A percentile compares a stretch with the other conserved stretches of the same genome.
phyloP scores from a whole-genome alignment of 2,797 vertebrate species.

The Sebastes matsubarae region DNA sequence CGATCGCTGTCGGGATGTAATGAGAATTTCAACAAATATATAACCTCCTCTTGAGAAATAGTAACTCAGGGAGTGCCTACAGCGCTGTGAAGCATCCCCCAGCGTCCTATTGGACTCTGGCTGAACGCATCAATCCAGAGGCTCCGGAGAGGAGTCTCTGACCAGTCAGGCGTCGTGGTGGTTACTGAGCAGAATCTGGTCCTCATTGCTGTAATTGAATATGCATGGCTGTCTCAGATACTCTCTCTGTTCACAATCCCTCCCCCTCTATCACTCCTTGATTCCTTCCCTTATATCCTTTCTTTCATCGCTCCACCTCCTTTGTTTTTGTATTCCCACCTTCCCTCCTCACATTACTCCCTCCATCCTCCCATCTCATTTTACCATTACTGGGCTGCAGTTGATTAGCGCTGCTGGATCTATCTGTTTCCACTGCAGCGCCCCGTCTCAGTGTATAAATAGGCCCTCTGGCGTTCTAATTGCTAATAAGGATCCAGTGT shows the following conservation, averaged over 20 bases:
- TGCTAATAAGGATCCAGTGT: constrained; percentile 58
- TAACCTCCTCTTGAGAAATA: background rate
- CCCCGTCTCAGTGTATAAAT: constrained; percentile 53
- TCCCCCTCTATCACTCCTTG: background rate
- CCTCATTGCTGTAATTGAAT: constrained; percentile 48
- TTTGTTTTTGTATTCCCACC: background rate
- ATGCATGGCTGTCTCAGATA: constrained; percentile 9
- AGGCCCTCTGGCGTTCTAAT: constrained; percentile 48
- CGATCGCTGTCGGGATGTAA: too few relatives aligned
- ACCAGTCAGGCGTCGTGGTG: background rate
- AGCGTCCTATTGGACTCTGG: constrained; percentile 23
- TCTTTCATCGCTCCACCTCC: background rate
- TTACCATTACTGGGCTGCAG: constrained; percentile 37
- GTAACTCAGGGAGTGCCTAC: background rate
- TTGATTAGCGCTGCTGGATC: constrained; percentile 58
- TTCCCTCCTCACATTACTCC: background rate
- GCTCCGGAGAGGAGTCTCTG: constrained; percentile 14
- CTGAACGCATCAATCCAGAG: constrained; percentile 33
- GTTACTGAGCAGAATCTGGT: constrained; percentile 47
- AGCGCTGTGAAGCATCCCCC: background rate
- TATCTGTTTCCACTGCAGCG: constrained; percentile 42
- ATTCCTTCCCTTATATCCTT: background rate
- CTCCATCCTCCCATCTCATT: constrained; percentile 13
- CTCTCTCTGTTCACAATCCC: constrained; percentile 19
- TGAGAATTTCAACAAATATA: too few relatives aligned